These are phyloP conservation scores for Drosophila infuscata DNA, from an alignment of 2,888 invertebrate species.

Conservation along the genomic window DNA sequence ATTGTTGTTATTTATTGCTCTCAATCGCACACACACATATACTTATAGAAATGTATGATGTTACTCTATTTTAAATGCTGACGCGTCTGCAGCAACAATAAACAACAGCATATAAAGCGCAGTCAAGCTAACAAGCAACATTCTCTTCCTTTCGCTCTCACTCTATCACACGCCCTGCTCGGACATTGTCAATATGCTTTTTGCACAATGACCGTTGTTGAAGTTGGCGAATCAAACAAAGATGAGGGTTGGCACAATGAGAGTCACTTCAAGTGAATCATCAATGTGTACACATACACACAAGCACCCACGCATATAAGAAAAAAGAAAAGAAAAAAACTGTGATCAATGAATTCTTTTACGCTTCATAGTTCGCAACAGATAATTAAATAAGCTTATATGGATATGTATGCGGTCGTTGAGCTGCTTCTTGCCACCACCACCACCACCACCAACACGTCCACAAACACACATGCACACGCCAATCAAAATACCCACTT, in stretches of 20 bases:
- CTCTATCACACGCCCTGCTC: conserved; percentile 13
- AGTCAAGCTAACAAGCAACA: conserved; percentile 19
- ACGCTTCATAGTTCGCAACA: conserved; percentile 47
- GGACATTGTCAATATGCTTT: conserved; percentile 23
- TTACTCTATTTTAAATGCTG: conserved; percentile 41
- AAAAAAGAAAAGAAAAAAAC: conserved; percentile 22
- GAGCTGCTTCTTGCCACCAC: conserved; percentile 75
- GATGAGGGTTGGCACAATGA: conserved; percentile 20
- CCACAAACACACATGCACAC: conserved; percentile 39
- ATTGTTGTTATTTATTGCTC: conserved; percentile 36
- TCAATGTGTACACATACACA: conserved; percentile 39
- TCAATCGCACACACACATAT: conserved; percentile 8
- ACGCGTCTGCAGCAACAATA: conserved; percentile 33
- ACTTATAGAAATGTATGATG: background rate
- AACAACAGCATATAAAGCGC: conserved; percentile 39
- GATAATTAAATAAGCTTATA: conserved; percentile 63
- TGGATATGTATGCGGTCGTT: conserved; percentile 74
- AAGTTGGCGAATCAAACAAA: conserved; percentile 59
- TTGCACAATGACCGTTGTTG: conserved; percentile 62
- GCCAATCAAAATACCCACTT: conserved; percentile 73
- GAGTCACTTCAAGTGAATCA: conserved; percentile 61
- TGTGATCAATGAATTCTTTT: conserved; percentile 71
- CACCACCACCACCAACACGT: conserved; percentile 66
- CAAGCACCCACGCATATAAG: conserved; percentile 30
- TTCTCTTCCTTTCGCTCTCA: background rate